Base-by-base conservation (phyloP, 92 coral and sea anemone species). In the Palythoa grandiflora region DNA sequence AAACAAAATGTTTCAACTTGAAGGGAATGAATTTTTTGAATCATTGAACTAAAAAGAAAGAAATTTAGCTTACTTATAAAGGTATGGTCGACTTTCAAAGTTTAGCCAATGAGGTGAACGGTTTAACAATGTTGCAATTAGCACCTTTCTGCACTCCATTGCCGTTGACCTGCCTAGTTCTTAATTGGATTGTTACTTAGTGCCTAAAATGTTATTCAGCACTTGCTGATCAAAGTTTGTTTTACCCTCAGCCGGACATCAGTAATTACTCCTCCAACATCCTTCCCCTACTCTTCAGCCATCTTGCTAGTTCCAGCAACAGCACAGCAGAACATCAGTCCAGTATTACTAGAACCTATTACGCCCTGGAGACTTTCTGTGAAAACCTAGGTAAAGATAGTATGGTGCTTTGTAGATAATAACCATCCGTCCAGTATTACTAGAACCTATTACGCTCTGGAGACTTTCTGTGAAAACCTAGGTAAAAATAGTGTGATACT, bases 331-430 rank as follows among this genome's bases (percentile, higher is more conserved):
- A 89, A 66, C 92, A 89, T 50, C 92, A 91, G 44, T 86, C 96
- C 1, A 96, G 98, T 53, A 84, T 95, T 28, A 92, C 98, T 52
- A 87, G 98, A 73, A 97, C 96, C 8, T 97, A 97, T 81, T 97
- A 97, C 63, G 99, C 99, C 10, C 78, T 97, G 87, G 99, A 97
- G 92, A 94, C 99, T 5, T 97, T 97, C 94, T 97, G 99, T 81
- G 99, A 97, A 89, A 95, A 95, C 88, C 77, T 97, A 60, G 99
- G 99, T 97, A 91, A 90, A 17, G 28, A 73, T 2, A 9, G 7
- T 2, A 0, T 44, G 7, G 7, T 44, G 7, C 4, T 3, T 4
- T 4, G 50, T 44, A 44, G 47, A 2, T 40, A 40, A 2, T 40
- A 40, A 40, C 47, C 6, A 5, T 2, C 6, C 6, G 44, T 83